These are phyloP conservation scores for Chamaetylas fuelleborni DNA, from an alignment of 2,113 vertebrate species.

Conservation along the genomic window DNA sequence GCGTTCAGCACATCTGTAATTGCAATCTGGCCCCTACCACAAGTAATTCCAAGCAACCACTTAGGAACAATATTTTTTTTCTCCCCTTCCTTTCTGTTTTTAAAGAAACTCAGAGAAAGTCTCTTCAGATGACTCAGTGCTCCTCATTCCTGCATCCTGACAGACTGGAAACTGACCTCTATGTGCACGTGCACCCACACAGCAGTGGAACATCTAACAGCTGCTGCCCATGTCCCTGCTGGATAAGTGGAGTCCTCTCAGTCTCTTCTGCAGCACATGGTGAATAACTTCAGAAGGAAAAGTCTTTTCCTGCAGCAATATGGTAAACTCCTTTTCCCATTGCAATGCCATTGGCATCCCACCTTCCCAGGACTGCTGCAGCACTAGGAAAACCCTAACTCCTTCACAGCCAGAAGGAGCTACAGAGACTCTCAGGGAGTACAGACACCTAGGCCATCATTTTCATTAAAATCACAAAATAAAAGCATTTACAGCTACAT, in stretches of 20 bases:
- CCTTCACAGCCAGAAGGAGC: not conserved
- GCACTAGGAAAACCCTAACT: not conserved
- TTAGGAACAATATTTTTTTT: constrained; percentile 21
- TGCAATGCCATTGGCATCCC: not conserved
- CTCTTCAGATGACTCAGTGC: not conserved
- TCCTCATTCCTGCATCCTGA: not conserved
- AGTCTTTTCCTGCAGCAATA: not conserved
- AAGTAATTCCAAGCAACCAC: constrained; percentile 42
- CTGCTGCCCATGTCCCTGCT: rapidly evolving
- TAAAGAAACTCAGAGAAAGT: not conserved
- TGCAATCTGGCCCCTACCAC: constrained; percentile 53
- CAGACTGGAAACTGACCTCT: not conserved
- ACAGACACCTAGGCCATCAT: not conserved
- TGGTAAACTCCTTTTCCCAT: not conserved
- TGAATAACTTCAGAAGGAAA: not conserved
- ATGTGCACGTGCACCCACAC: rapidly evolving
- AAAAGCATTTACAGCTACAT: not conserved
- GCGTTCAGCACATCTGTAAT: constrained; percentile 47
- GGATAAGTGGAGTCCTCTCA: not conserved
- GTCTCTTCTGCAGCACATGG: not conserved
- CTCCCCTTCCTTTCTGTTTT: not conserved
- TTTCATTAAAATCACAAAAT: constrained; percentile 10
- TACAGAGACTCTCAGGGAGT: not conserved
- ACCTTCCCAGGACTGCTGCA: not conserved
- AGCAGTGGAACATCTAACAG: not conserved